These are phyloP conservation scores for Lepidocolaptes lacrymiger DNA, from an alignment of 2,797 vertebrate species.

Conservation along the genomic window DNA sequence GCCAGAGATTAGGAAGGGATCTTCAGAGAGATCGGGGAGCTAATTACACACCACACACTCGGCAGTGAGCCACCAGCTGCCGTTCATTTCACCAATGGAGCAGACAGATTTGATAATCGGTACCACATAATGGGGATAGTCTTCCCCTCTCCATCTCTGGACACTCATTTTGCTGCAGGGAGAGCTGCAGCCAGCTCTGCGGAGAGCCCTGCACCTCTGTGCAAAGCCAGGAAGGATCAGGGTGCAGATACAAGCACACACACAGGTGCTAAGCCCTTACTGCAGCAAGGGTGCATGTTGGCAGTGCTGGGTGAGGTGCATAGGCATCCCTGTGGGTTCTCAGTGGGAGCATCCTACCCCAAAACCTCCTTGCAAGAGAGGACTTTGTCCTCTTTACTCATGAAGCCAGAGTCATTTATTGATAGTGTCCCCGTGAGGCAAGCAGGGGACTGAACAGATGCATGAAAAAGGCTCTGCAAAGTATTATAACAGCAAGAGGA, in stretches of 20 bases:
- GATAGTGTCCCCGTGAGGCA: neutral
- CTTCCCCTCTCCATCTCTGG: neutral
- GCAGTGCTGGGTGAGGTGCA: neutral
- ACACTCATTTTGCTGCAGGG: neutral
- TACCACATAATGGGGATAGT: neutral
- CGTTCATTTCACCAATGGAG: neutral
- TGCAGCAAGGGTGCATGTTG: neutral
- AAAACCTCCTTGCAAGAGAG: neutral
- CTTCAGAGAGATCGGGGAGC: neutral
- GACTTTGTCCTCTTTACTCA: fast-evolving
- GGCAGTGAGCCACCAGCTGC: neutral
- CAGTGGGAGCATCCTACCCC: neutral
- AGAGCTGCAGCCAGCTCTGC: neutral
- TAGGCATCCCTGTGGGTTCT: neutral
- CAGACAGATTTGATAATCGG: neutral
- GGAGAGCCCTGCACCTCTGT: neutral
- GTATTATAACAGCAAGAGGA: slow-evolving; percentile 5
- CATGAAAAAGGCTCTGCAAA: neutral
- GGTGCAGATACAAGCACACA: neutral
- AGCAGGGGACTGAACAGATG: neutral
- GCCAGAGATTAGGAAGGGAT: slow-evolving; percentile 29
- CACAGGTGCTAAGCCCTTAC: neutral
- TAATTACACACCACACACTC: neutral
- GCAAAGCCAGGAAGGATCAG: neutral
- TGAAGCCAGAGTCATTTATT: neutral